These are phyloP conservation scores for Catharus fuscescens DNA, from an alignment of 2,113 vertebrate genomes.

Conservation along the genomic window DNA sequence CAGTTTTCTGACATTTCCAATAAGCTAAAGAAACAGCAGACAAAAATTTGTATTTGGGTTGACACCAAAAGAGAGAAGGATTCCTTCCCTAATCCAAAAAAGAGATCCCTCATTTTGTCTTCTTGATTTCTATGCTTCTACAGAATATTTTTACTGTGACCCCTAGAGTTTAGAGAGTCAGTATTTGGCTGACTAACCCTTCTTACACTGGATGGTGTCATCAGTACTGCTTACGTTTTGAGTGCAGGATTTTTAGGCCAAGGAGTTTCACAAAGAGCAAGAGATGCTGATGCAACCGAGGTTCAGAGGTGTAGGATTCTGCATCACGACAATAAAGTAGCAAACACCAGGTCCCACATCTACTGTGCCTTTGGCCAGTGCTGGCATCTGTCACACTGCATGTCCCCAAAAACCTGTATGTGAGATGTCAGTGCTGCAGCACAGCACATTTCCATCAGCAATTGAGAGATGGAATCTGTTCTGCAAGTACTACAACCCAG, in stretches of 20 bases:
- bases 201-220: neutral
- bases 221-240: neutral
- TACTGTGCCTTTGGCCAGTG: rapidly evolving
- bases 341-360: neutral
- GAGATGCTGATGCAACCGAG: neutral
- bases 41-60: neutral
- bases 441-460: neutral
- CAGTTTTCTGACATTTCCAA: neutral
- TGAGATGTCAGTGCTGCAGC: neutral
- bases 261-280: neutral
- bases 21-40: neutral
- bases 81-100: neutral
- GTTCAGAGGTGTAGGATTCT: neutral
- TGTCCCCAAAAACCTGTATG: neutral
- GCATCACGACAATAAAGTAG: rapidly evolving
- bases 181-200: neutral
- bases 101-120: neutral
- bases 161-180: neutral
- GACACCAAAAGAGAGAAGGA: neutral
- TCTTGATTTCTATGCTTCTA: neutral
- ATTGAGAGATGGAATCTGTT: neutral
- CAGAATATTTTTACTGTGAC: neutral
- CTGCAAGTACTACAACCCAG: neutral
- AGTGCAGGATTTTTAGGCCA: neutral
- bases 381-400: neutral